These are phyloP conservation scores for Oreortyx pictus DNA, from an alignment of 2,797 vertebrate genomes.

Conservation along the genomic window DNA sequence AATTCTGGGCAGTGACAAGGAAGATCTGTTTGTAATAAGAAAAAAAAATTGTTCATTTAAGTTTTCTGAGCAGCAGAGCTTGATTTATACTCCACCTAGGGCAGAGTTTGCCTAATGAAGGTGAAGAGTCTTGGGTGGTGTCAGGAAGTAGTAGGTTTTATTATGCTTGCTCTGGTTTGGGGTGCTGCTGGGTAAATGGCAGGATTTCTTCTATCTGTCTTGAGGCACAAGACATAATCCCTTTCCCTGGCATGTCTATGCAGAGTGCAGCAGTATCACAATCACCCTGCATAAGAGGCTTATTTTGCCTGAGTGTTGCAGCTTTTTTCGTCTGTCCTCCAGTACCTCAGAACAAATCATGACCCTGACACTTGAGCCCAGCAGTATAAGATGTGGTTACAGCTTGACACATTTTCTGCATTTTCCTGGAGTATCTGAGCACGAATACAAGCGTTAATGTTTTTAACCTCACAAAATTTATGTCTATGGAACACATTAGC, in stretches of 20 bases:
- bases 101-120: conserved; percentile 2
- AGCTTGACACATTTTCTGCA: background rate
- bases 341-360: background rate
- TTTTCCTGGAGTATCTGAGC: background rate
- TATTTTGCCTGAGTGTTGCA: background rate
- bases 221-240: background rate
- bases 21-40: background rate
- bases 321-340: background rate
- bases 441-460: background rate
- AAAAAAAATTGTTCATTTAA: background rate
- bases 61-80: background rate
- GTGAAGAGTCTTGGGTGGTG: conserved; percentile 4
- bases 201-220: conserved; percentile 7
- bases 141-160: conserved; percentile 42
- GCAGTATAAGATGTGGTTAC: background rate
- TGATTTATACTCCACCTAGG: background rate
- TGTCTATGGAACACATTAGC: background rate
- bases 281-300: background rate
- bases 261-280: background rate
- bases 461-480: background rate
- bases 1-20: background rate
- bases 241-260: conserved; percentile 8
- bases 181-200: background rate
- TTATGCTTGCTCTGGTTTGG: conserved; percentile 13
- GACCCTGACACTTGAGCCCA: background rate